Evolutionary conservation across 2,113 vertebrate species (phyloP).

Genomic region (Todiramphus chloris): DNA sequence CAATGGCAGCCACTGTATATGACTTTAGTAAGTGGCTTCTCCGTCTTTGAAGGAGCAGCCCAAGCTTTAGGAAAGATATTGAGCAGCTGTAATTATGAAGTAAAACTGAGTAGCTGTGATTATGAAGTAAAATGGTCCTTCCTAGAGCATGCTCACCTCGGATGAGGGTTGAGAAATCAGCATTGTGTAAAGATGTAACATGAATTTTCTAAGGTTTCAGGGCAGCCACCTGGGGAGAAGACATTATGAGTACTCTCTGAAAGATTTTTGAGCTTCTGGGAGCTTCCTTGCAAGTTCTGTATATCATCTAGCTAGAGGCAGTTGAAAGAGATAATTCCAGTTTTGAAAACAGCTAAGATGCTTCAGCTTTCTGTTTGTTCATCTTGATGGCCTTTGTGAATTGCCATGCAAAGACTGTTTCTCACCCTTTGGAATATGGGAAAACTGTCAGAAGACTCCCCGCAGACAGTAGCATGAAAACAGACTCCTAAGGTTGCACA

Average conservation of each 20-base stretch:
- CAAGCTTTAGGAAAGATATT: not conserved
- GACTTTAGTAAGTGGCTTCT: not conserved
- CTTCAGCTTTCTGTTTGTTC: not conserved
- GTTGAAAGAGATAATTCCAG: not conserved
- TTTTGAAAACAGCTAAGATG: not conserved
- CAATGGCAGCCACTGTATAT: not conserved
- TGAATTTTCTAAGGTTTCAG: not conserved
- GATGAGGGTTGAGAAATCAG: not conserved
- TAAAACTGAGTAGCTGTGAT: not conserved
- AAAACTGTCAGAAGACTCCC: not conserved
- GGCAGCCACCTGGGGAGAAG: not conserved
- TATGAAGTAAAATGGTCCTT: not conserved
- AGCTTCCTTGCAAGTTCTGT: not conserved
- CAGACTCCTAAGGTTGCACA: not conserved
- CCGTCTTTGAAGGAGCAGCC: not conserved
- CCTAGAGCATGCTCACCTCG: not conserved
- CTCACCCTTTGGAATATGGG: not conserved
- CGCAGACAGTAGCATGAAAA: not conserved
- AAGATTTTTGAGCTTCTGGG: not conserved
- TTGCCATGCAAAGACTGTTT: not conserved
- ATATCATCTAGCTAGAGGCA: not conserved
- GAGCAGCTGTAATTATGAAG: not conserved
- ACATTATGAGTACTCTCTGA: not conserved
- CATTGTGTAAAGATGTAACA: not conserved
- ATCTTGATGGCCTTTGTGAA: not conserved